Evolutionary conservation across 2,888 invertebrate genomes (phyloP).

Genomic region (Tetragonisca angustula): DNA sequence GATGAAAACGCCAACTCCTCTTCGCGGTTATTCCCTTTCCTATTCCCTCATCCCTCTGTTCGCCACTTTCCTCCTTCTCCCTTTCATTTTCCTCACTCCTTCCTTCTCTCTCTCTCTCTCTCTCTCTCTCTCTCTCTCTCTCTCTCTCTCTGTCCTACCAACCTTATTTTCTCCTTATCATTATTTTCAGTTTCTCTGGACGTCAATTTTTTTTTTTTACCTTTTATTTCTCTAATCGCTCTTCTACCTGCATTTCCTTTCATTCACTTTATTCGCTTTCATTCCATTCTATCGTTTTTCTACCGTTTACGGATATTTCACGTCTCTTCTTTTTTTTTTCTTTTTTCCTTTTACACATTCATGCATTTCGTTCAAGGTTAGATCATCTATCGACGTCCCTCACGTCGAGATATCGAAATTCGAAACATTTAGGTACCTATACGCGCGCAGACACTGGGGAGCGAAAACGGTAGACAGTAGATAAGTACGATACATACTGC

Average conservation of each 20-base stretch:
- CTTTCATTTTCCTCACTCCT: neutral
- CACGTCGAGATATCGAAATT: neutral
- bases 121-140: neutral
- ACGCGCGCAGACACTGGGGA: neutral
- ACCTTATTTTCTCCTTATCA: constrained; percentile 36
- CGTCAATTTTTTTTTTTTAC: constrained; percentile 13
- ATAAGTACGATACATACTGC: constrained; percentile 19
- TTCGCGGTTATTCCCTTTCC: constrained; percentile 65
- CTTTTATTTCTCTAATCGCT: constrained; percentile 2
- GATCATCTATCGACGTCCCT: neutral
- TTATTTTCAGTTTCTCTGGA: constrained; percentile 30
- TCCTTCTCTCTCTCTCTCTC: constrained; percentile 15
- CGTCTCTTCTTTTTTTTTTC: fast-evolving
- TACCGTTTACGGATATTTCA: neutral
- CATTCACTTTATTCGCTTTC: neutral
- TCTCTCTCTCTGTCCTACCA: neutral
- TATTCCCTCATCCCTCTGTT: neutral
- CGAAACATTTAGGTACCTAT: neutral
- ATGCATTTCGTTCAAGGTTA: neutral
- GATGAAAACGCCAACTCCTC: constrained; percentile 77
- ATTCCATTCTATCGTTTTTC: neutral
- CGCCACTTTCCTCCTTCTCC: too few species aligned
- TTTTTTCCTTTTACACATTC: neutral
- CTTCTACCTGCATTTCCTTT: neutral
- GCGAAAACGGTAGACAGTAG: constrained; percentile 11